These are phyloP conservation scores for Otocyon megalotis DNA, from an alignment of 2,113 vertebrate genomes.

Conservation along the genomic window DNA sequence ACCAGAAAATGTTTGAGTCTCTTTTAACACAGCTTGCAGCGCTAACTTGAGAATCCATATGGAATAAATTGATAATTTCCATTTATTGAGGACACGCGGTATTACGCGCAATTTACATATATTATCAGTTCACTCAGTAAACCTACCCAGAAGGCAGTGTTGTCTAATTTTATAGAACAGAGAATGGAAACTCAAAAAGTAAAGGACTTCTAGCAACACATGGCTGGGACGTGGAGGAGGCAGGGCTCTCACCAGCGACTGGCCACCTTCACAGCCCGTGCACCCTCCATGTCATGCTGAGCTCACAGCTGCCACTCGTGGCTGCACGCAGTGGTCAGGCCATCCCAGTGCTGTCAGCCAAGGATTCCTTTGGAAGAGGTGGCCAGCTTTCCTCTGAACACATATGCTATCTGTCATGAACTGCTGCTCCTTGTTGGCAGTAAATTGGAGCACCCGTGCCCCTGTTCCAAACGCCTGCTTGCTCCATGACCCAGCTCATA, in stretches of 20 bases:
- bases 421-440: neutral
- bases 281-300: neutral
- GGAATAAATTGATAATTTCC: neutral
- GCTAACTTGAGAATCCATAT: neutral
- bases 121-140: neutral
- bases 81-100: neutral
- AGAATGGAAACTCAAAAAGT: neutral
- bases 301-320: neutral
- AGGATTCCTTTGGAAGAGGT: neutral
- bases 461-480: neutral
- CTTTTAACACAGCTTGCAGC: neutral
- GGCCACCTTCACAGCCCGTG: neutral
- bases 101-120: neutral
- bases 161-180: neutral
- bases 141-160: neutral
- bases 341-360: neutral
- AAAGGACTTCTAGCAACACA: neutral
- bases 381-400: neutral
- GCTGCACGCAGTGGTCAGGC: neutral
- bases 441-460: neutral
- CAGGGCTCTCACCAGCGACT: fast-evolving
- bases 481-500: neutral
- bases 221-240: neutral
- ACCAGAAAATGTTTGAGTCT: neutral
- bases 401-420: neutral